Base-by-base conservation (phyloP, 1,140 invertebrate genomes). In the Lordiphosa clarofinis region DNA sequence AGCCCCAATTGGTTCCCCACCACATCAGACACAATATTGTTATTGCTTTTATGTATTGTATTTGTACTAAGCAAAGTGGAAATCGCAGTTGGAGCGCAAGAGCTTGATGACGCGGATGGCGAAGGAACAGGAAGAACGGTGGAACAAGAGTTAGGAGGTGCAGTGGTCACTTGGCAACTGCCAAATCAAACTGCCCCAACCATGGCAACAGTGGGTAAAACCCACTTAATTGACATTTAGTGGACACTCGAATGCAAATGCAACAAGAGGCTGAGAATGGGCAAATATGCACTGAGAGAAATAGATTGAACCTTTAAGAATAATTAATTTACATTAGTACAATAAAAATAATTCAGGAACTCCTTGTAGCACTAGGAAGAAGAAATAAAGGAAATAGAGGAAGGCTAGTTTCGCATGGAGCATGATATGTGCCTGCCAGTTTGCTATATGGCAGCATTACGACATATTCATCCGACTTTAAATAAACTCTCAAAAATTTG, bases 171-270 rank as follows among this genome's bases (percentile, higher is more conserved):
- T 68, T 64, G 55, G 60, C 65, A 69, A 55, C 66, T 50, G 66
- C 56, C 75, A 67, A 81, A 81, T 81, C 75, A 81, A 81, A 81
- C 66, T 73, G 71, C 56, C 48, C 36, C 19, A 21, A 24, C 65
- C 40, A 42, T 48, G 21, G 55, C 38, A 37, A 61, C 64, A 57
- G 58, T 71, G 64, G 79, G 43, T 63, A 84, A 82, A 86, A 61
- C 61, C 73, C 78, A 84, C 78, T 84, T 84, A 84, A 84, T 84
- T 84, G 78, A 84, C 78, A 76, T 84, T 84, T 86, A 84, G 78
- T 84, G 79, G 79, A 86, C 78, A 84, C 78, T 86, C 79, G 68
- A 84, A 84, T 69, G 78, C 61, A 70, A 84, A 79, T 81, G 56
- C 59, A 43, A 39, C 37, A 42, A 37, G 28, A 19, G 47, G 44